Percentiles rank a stretch among this genome's conserved stretches.
Conservation (phyloP, 2,113 vertebrate genomes). For the Labrus mixtus region DNA sequence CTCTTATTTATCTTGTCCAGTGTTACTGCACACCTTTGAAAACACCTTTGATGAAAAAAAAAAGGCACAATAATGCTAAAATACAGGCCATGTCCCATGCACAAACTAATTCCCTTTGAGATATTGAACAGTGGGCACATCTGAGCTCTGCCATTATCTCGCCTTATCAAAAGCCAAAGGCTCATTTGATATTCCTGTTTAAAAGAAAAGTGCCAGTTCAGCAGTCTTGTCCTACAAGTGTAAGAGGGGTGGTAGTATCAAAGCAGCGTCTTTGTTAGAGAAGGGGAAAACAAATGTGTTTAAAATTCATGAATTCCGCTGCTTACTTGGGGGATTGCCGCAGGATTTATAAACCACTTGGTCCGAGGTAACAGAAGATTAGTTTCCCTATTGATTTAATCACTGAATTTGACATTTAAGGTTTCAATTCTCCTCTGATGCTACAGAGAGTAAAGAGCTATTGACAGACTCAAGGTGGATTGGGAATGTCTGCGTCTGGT, state of each 20-base stretch:
- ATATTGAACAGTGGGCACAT: not conserved
- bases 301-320: conserved; percentile 70
- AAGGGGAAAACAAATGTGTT: conserved; percentile 53
- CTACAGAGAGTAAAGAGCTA: conserved; percentile 22
- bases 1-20: conserved; percentile 30
- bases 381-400: conserved; percentile 67
- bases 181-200: conserved; percentile 73
- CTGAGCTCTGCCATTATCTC: conserved; percentile 34
- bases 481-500: conserved; percentile 17
- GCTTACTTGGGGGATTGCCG: conserved; percentile 65
- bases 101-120: conserved; percentile 1
- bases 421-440: conserved; percentile 55
- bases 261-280: conserved; percentile 64
- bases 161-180: conserved; percentile 53
- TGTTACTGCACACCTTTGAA: conserved; percentile 24
- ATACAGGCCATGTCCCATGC: conserved; percentile 11
- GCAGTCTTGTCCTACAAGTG: conserved; percentile 57
- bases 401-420: conserved; percentile 56
- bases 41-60: not conserved
- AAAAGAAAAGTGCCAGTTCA: conserved; percentile 70
- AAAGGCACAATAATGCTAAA: not conserved
- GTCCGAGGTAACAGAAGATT: conserved; percentile 65
- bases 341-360: conserved; percentile 73
- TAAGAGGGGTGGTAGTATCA: conserved; percentile 56
- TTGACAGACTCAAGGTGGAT: conserved; percentile 45